phyloP scores from a whole-genome alignment of 2,113 vertebrate species.

The Megaleporinus macrocephalus region DNA sequence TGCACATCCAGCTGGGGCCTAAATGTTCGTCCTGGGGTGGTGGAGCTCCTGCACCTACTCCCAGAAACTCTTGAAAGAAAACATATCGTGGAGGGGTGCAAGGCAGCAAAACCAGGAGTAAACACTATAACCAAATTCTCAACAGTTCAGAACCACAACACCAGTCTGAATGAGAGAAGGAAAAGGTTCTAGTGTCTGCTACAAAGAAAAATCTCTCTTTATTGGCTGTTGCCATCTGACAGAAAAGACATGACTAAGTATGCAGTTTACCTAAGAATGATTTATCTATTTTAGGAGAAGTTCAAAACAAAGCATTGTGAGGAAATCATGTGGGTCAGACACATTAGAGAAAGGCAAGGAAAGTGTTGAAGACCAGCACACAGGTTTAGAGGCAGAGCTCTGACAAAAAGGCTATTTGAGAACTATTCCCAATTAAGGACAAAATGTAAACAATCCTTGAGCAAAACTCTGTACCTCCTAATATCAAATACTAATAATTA shows the following conservation, averaged over 20 bases:
- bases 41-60: neutral
- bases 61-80: neutral
- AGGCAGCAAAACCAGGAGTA: conserved; percentile 2
- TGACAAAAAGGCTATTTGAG: neutral
- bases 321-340: neutral
- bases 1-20: neutral
- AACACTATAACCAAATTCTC: neutral
- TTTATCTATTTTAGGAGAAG: neutral
- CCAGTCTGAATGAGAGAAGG: neutral
- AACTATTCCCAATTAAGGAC: neutral
- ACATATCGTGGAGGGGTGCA: neutral
- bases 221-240: neutral
- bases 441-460: neutral
- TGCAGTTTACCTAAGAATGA: neutral
- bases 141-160: neutral
- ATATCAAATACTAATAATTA: too few species aligned
- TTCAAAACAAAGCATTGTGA: neutral
- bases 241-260: neutral
- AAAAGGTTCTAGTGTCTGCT: neutral
- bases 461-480: too few species aligned
- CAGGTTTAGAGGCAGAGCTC: neutral
- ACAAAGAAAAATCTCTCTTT: neutral
- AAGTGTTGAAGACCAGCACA: neutral
- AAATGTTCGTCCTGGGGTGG: neutral
- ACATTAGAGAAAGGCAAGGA: neutral